Evolutionary conservation across 2,113 vertebrate genomes (phyloP).

Genomic region (Carettochelys insculpta): DNA sequence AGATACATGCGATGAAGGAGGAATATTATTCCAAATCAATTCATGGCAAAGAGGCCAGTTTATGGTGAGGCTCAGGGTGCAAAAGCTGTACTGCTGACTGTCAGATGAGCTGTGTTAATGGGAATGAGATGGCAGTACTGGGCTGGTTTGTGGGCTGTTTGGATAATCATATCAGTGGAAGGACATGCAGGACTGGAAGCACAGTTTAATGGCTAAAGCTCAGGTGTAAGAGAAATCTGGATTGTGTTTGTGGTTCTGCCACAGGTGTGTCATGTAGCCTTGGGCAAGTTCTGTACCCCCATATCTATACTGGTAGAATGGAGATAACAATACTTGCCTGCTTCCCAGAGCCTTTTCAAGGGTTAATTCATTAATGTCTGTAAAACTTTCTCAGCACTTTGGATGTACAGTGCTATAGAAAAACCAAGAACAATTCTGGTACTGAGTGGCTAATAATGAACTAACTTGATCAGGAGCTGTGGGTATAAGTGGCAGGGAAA

Average conservation of each 20-base stretch:
- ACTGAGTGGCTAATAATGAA: background rate
- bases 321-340: conserved; percentile 17
- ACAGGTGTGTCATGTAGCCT: background rate
- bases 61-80: conserved; percentile 56
- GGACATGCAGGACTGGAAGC: background rate
- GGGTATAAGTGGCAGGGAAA: background rate
- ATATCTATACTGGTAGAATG: fast-evolving
- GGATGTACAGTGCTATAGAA: conserved; percentile 24
- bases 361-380: conserved; percentile 26
- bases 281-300: fast-evolving
- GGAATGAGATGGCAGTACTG: conserved; percentile 57
- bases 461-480: conserved; percentile 14
- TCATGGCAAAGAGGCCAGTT: conserved; percentile 60
- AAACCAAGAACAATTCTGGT: background rate
- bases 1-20: conserved; percentile 51
- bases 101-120: conserved; percentile 55
- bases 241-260: background rate
- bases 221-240: background rate
- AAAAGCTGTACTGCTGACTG: conserved; percentile 67
- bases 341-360: conserved; percentile 25
- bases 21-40: conserved; percentile 55
- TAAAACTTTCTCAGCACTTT: conserved; percentile 36
- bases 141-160: conserved; percentile 60
- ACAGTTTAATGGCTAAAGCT: background rate
- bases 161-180: background rate